Conservation (phyloP, 2,113 vertebrate genomes). For the Delphinapterus leucas region DNA sequence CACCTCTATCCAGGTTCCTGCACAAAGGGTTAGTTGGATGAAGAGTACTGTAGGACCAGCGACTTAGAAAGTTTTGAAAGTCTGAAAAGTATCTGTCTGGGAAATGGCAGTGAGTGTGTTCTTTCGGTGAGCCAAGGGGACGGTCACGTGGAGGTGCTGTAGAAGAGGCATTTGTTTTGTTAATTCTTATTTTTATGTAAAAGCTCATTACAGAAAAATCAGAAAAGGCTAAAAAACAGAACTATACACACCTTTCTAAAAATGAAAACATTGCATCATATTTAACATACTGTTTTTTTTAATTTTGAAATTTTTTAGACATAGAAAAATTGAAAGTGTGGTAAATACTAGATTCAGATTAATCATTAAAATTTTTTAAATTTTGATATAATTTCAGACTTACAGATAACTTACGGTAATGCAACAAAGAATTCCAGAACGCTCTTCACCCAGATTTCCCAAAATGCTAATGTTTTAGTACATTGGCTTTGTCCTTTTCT, state of each 20-base stretch:
- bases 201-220: neutral
- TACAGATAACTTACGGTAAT: no score
- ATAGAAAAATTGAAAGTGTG: neutral
- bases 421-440: no score
- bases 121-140: no score
- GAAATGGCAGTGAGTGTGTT: neutral
- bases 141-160: neutral
- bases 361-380: neutral
- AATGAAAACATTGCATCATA: neutral
- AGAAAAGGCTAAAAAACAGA: neutral
- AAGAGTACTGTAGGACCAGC: neutral
- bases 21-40: neutral
- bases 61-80: neutral
- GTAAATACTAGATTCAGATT: neutral
- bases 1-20: neutral
- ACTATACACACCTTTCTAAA: neutral
- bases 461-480: neutral
- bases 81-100: neutral
- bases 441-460: neutral
- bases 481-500: neutral
- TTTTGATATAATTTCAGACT: no score
- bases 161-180: neutral
- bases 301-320: neutral
- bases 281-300: neutral
- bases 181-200: neutral